Conservation (phyloP, 2,888 invertebrate species). For the Luperina testacea region DNA sequence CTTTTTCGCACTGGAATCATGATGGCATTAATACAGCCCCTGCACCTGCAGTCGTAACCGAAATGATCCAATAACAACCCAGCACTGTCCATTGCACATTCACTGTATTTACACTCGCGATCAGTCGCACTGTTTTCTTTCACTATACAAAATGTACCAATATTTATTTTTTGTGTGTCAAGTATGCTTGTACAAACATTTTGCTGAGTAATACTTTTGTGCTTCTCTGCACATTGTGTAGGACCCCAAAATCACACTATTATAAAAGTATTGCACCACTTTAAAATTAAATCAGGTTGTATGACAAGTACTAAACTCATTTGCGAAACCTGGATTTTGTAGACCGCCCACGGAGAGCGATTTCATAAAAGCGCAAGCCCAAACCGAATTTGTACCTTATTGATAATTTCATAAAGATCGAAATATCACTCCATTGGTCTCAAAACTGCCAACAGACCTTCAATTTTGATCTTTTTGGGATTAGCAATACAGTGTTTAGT, state of each 20-base stretch:
- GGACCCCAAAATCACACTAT: neutral
- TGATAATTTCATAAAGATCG: neutral
- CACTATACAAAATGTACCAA: conserved; percentile 53
- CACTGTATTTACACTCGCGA: conserved; percentile 56
- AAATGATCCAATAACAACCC: conserved; percentile 55
- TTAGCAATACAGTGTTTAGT: neutral
- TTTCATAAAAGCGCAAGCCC: neutral
- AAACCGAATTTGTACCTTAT: conserved; percentile 1
- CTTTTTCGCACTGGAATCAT: neutral
- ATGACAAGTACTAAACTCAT: too few relatives aligned
- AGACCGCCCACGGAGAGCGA: too few relatives aligned
- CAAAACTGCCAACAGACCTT: neutral
- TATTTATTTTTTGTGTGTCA: conserved; percentile 20
- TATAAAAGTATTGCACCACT: neutral
- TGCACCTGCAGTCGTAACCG: conserved; percentile 38
- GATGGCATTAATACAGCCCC: neutral
- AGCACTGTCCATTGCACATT: conserved; percentile 40
- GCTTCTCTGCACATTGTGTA: neutral
- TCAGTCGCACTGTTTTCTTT: conserved; percentile 26
- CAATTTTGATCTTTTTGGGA: neutral
- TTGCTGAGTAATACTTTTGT: neutral
- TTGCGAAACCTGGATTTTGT: neutral
- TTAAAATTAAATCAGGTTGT: neutral
- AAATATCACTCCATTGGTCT: neutral
- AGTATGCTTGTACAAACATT: conserved; percentile 54